A percentile compares a stretch with the other conserved stretches of the same genome.
Conservation (phyloP, 2,797 vertebrate species). For the Sebastes aleutianus region DNA sequence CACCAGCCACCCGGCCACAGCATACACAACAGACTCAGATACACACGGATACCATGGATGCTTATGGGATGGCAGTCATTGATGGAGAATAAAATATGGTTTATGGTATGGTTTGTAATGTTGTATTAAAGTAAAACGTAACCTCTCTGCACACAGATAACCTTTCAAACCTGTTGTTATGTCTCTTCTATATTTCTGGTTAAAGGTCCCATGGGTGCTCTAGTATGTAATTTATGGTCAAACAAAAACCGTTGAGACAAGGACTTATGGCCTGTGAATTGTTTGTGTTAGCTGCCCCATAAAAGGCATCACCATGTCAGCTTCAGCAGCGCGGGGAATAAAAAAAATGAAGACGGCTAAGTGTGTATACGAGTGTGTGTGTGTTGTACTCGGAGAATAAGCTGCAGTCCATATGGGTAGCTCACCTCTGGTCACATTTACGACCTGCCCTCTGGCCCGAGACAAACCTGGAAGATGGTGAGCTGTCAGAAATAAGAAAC, state of each 20-base stretch:
- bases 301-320: constrained; percentile 79
- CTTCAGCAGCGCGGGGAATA: constrained; percentile 38
- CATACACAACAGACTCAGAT: constrained; percentile 18
- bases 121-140: constrained; percentile 11
- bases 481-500: constrained; percentile 26
- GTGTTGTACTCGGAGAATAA: constrained; percentile 75
- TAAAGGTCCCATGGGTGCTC: constrained; percentile 75
- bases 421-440: constrained; percentile 29
- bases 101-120: background rate
- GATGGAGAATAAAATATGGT: background rate
- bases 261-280: constrained; percentile 86
- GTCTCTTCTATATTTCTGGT: constrained; percentile 49
- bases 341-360: constrained; percentile 35
- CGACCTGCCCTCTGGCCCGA: constrained; percentile 36
- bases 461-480: constrained; percentile 35
- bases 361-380: constrained; percentile 12
- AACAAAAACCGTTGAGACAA: constrained; percentile 84
- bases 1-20: constrained; percentile 29
- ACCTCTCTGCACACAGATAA: constrained; percentile 16
- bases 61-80: background rate
- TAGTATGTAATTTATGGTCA: constrained; percentile 84
- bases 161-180: constrained; percentile 28
- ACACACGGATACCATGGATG: background rate
- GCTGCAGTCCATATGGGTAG: constrained; percentile 91
- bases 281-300: constrained; percentile 84